Evolutionary conservation across 2,113 vertebrate genomes (phyloP), one percentile per base, ranked within the genome.

Genomic region (Notechis scutatus): DNA sequence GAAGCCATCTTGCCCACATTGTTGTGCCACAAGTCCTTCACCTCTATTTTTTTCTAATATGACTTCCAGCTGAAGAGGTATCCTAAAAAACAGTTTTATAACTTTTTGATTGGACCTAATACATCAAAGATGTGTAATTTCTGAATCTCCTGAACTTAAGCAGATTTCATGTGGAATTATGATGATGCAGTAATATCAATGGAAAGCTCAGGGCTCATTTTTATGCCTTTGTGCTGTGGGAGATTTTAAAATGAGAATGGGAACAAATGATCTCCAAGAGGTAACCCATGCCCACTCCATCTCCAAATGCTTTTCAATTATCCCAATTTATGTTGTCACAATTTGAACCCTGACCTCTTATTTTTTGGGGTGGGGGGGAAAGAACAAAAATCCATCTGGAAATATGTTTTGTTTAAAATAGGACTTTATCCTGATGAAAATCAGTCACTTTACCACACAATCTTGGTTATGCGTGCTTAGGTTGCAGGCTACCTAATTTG

Each of bases 321-420:
- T 81, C 69, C 69, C 34, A 81, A 81, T 7, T 20, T 81, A 39
- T 81, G 14, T 34, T 81, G n/a, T 18, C 69, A 81, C 69, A 81
- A 42, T 81, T 42, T 81, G 74, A 81, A 81, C 2, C n/a, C n/a
- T 74, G 14, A 6, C n/a, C 18, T n/a, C 26, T 81, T 81, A 42
- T 42, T 81, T 57, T 20, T 18, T 1, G 6, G 0, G 18, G 3
- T 6, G 7, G 3, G 18, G 1, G 7, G 18, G 1, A 6, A 3
- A 9, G 1, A 7, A 2, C 0, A 81, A 42, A 39, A 81, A 21
- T 3, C n/a, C 6, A 6, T 81, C 34, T 81, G 34, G 34, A 81
- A 81, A 81, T 81, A 21, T 81, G 34, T 81, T 81, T 81, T 39
- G 34, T 18, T 81, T 39, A 42, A 81, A 39, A 81, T 81, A 81